Evolutionary conservation across 2,113 vertebrate genomes (phyloP).

Genomic region (Hydrochoerus hydrochaeris): DNA sequence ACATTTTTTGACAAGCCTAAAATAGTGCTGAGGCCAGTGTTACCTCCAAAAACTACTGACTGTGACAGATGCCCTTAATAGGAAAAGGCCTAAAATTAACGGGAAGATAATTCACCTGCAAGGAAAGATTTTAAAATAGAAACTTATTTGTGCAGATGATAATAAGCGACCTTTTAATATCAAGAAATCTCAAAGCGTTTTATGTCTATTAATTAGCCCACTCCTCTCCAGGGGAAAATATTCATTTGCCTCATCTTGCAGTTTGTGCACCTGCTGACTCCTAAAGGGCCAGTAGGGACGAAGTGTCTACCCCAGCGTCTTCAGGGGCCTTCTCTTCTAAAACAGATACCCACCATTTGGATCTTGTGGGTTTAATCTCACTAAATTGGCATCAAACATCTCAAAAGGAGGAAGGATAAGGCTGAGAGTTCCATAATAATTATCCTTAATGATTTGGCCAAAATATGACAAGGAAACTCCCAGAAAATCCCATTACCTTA

Average conservation of each 20-base stretch:
- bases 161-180: conserved; percentile 69
- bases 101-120: conserved; percentile 42
- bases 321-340: background rate
- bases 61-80: conserved; percentile 63
- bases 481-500: conserved; percentile 54
- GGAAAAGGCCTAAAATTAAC: conserved; percentile 71
- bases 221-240: conserved; percentile 38
- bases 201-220: conserved; percentile 69
- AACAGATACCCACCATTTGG: background rate
- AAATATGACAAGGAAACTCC: conserved; percentile 53
- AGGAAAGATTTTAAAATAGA: conserved; percentile 61
- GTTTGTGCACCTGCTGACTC: background rate
- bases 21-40: conserved; percentile 52
- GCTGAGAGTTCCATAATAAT: background rate
- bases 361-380: conserved; percentile 15
- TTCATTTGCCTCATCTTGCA: conserved; percentile 57
- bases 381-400: background rate
- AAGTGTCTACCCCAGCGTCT: background rate
- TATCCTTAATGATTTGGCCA: conserved; percentile 48
- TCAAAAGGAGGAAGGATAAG: conserved; percentile 62
- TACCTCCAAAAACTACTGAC: conserved; percentile 67
- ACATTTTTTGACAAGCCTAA: conserved; percentile 58
- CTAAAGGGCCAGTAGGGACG: background rate
- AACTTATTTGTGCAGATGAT: conserved; percentile 67
- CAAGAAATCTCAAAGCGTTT: conserved; percentile 70